Percentiles rank a stretch among this genome's conserved stretches.
Evolutionary conservation across 2,888 invertebrate species (phyloP).

Genomic region (Idaea straminata): DNA sequence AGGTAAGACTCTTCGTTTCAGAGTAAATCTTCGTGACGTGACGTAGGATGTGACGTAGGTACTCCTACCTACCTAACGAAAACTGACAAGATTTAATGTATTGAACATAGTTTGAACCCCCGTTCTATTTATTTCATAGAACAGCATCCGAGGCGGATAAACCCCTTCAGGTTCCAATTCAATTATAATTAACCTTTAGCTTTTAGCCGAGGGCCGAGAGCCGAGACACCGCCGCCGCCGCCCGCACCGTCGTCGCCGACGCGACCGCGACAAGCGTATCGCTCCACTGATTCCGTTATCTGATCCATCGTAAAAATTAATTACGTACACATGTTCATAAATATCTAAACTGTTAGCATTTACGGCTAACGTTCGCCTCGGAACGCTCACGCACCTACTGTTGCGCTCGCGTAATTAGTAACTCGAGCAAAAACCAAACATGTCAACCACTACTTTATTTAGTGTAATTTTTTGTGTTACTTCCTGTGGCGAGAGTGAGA

Average conservation of each 20-base stretch:
- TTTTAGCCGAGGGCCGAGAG: slow-evolving; percentile 32
- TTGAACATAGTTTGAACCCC: not conserved
- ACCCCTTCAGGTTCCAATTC: slow-evolving; percentile 50
- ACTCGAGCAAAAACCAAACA: slow-evolving; percentile 63
- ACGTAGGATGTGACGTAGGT: too few species aligned
- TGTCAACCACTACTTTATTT: slow-evolving; percentile 75
- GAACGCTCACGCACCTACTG: slow-evolving; percentile 57
- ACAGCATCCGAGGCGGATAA: slow-evolving; percentile 40
- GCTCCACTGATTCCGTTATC: slow-evolving; percentile 69
- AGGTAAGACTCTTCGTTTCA: not conserved
- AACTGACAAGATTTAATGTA: not conserved
- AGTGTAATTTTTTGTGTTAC: slow-evolving; percentile 70
- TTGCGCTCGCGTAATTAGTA: slow-evolving; percentile 59
- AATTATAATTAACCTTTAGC: slow-evolving; percentile 63
- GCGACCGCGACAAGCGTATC: slow-evolving; percentile 67
- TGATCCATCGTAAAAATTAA: slow-evolving; percentile 78
- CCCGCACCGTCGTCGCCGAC: slow-evolving; percentile 25
- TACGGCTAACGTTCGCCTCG: slow-evolving; percentile 64
- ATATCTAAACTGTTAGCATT: slow-evolving; percentile 75
- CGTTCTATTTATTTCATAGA: slow-evolving; percentile 38
- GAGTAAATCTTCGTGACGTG: not conserved
- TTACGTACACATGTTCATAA: slow-evolving; percentile 79
- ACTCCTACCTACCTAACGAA: too few species aligned
- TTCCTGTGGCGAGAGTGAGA: slow-evolving; percentile 71
- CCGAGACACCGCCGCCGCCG: not conserved